Base-by-base conservation (phyloP, 2,797 vertebrate genomes). In the Macropodus opercularis region DNA sequence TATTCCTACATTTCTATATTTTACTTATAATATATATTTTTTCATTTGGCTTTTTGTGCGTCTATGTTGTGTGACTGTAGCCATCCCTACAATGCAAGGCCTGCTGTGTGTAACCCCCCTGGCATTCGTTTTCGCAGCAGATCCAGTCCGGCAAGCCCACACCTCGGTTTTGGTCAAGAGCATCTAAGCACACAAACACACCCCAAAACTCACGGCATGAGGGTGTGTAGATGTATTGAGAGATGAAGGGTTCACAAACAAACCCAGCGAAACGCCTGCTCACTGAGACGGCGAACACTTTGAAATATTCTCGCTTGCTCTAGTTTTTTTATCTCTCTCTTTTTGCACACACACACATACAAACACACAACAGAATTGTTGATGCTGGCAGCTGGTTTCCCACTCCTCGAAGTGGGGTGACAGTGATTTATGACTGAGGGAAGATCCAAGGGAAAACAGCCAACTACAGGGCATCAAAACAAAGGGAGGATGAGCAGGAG, bases 381-480 rank as follows among this genome's bases (percentile, higher is more conserved):
- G 70, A 85, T 76, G 80, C 72, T 82, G 75, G 84, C 88, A 90
- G 86, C 79, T 85, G 80, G 85, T 89, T 91, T 85, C 73, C 79
- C 68, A 61, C 77, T 86, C 63, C 77, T 61, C 79, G 78, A 87
- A 87, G 69, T 77, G 83, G 85, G 85, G 64, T 89, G 90, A 89
- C 89, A 91, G 81, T 92, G 92, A 93, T 93, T 90, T 92, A 93
- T 91, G 82, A 85, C 77, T 75, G 79, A 84, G 77, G 61, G 62
- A 79, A 72, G 86, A 88, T 90, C 75, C 77, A 79, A 84, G 76
- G 84, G 87, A 88, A 90, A 89, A 85, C 80, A 83, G 81, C 80
- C 79, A 79, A 84, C 83, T 77, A 79, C 71, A 78, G 77, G 77
- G 83, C 41, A 63, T 83, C 80, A 89, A 84, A 81, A 87, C 75